These are phyloP conservation scores for Nemotelus pantherinus DNA, from an alignment of 2,888 invertebrate species.

Conservation along the genomic window DNA sequence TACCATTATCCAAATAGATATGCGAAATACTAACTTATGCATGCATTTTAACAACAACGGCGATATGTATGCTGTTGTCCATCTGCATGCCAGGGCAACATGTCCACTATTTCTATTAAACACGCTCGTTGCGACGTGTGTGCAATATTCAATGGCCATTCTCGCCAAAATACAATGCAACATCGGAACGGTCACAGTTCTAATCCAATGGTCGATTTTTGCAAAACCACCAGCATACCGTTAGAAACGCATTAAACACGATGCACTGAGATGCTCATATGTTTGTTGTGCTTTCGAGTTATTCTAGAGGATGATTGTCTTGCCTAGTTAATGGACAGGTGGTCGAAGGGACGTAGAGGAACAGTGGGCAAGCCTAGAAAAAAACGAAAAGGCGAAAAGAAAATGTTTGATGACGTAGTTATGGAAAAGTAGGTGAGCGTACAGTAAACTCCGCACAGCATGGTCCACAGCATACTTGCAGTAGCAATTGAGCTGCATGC, in stretches of 20 bases:
- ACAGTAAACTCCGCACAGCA: conserved; percentile 47
- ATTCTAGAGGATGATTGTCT: too few relatives aligned
- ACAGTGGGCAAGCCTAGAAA: neutral
- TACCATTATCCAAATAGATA: too few relatives aligned
- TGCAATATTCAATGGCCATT: neutral
- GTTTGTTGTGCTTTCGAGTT: too few relatives aligned
- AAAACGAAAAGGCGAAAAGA: conserved; percentile 43
- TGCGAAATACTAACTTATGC: too few relatives aligned
- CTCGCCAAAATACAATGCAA: conserved; percentile 3
- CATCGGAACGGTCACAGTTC: neutral
- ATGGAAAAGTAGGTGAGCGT: conserved; percentile 52
- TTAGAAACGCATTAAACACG: conserved; percentile 9
- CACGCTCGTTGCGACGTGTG: neutral
- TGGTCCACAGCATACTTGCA: conserved; percentile 29
- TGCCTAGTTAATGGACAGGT: neutral
- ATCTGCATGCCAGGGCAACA: neutral
- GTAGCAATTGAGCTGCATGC: conserved; percentile 9
- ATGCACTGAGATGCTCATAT: neutral
- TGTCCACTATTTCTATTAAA: neutral
- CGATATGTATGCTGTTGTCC: too few relatives aligned
- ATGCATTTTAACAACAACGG: too few relatives aligned
- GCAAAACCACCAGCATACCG: conserved; percentile 27
- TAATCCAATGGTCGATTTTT: conserved; percentile 7
- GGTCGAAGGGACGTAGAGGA: neutral
- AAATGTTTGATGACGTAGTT: conserved; percentile 47